A percentile compares a stretch with the other conserved stretches of the same genome.
Conservation (phyloP, 2,113 vertebrate genomes). For the Scartelaos histophorus region DNA sequence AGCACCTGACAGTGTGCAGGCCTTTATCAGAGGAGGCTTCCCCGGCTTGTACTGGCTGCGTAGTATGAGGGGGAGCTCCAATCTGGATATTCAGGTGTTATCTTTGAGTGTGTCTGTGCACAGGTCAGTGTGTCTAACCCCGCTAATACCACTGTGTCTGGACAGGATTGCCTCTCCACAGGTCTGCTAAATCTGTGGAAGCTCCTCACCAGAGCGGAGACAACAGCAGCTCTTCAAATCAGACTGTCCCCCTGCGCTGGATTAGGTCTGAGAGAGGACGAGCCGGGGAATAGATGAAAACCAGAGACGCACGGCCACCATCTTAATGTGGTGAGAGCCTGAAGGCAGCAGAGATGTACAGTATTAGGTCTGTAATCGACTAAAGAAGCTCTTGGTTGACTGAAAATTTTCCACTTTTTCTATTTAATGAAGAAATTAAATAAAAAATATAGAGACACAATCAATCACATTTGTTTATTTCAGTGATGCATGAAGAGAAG, state of each 20-base stretch:
- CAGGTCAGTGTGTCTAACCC: constrained; percentile 1
- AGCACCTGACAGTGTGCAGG: not conserved
- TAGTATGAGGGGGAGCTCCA: not conserved
- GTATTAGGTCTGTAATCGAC: too few relatives aligned
- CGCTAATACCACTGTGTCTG: not conserved
- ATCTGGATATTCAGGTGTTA: constrained; percentile 8
- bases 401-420: too few relatives aligned
- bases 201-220: not conserved
- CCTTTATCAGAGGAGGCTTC: not conserved
- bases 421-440: too few relatives aligned
- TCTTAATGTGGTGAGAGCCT: not conserved
- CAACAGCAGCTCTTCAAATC: not conserved
- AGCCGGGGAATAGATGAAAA: not conserved
- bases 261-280: not conserved
- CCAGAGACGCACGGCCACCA: not conserved
- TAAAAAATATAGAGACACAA: too few relatives aligned
- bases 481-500: too few relatives aligned
- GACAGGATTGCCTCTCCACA: not conserved
- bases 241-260: constrained; percentile 1
- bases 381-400: too few relatives aligned
- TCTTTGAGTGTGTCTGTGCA: not conserved
- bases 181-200: not conserved
- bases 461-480: too few relatives aligned
- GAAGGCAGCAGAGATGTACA: too few relatives aligned
- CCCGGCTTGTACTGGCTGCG: not conserved